Evolutionary conservation across 2,888 invertebrate species (phyloP), one percentile per base, ranked within the genome.

Genomic region (Tricholauxania praeusta): DNA sequence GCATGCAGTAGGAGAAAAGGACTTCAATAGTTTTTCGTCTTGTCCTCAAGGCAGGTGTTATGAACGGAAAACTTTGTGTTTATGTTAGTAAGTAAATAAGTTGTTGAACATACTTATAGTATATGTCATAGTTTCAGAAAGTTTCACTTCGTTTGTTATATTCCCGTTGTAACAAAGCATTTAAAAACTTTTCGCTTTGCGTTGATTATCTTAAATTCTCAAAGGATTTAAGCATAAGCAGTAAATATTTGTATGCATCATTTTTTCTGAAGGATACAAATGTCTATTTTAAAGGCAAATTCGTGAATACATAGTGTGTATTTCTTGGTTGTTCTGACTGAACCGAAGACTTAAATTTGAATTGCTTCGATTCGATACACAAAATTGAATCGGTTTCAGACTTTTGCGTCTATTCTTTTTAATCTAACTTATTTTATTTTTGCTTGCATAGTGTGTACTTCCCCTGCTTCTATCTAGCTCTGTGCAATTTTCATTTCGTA

Each of bases 1-100:
- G 39, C 39, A 0, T 10, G 39, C 39, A 39, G 39, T 10, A 39
- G 10, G 8, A 4, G 8, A 8, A 39, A 39, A 39, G 39, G 10
- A 39, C 10, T 10, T 10, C 8, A 4, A 39, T 39, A 10, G 8
- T 8, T 39, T 39, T 39, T 6, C 22, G 12, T 6, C 59, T 15
- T 15, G 19, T 32, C 59, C 39, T 28, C n/a, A 15, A n/a, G 22
- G 64, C 19, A 64, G 64, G 64, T 64, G 51, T 51, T 28, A 22
- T 49, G 49, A 64, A 47, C 0, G 17, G 12, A 32, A 15, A 64
- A 64, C 49, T 64, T 49, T 64, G 19, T 64, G 49, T 64, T 49
- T 28, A 3, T 64, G 15, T 49, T 22, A 52, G 49, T 64, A 28
- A 51, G 48, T 60, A 64, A 64, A 15, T 64, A 51, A n/a, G 64